Evolutionary conservation across 2,113 vertebrate species (phyloP).

Genomic region (Microcebus griseorufus): DNA sequence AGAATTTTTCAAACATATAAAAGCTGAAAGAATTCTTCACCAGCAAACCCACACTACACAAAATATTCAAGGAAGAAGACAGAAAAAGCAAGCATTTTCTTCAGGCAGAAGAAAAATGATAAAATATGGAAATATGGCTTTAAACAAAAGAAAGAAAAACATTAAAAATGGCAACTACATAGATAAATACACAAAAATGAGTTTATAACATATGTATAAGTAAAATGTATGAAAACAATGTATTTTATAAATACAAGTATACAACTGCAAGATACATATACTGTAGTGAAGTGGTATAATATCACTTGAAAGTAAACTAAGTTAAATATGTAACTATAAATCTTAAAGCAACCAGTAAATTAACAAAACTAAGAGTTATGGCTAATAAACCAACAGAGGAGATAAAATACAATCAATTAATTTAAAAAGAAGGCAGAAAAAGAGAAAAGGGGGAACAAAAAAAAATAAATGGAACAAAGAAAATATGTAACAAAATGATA

Average conservation of each 20-base stretch:
- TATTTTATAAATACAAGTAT: background rate
- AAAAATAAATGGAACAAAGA: background rate
- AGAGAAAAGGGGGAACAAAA: background rate
- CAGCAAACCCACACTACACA: background rate
- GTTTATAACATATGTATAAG: background rate
- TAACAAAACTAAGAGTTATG: background rate
- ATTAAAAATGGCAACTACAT: background rate
- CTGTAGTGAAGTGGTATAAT: background rate
- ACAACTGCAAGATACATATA: background rate
- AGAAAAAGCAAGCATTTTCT: background rate
- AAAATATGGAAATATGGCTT: background rate
- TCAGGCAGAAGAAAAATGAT: constrained; percentile 9
- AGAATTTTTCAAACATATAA: background rate
- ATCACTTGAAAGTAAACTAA: background rate
- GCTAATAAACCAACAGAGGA: background rate
- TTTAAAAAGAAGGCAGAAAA: background rate
- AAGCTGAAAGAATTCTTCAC: background rate
- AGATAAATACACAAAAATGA: background rate
- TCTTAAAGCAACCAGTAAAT: background rate
- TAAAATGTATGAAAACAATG: background rate
- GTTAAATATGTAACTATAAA: background rate
- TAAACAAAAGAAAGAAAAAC: background rate
- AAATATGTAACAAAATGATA: background rate
- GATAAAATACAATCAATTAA: background rate
- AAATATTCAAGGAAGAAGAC: background rate